Evolutionary conservation across 1,140 invertebrate species (phyloP).

Genomic region (Tribolium castaneum): DNA sequence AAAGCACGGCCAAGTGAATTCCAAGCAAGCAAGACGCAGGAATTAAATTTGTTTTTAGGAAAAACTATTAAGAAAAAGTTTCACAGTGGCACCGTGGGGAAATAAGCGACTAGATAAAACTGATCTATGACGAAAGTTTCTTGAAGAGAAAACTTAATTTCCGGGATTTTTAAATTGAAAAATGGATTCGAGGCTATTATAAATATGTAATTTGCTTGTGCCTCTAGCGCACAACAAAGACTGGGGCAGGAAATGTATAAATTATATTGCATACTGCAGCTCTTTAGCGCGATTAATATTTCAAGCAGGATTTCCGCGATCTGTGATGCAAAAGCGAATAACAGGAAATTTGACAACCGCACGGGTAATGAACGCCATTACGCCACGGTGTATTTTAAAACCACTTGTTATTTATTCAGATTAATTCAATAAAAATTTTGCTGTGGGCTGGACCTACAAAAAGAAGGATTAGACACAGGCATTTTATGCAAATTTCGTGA

Average conservation of each 20-base stretch:
- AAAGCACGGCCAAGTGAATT: not conserved
- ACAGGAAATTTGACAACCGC: slow-evolving; percentile 9
- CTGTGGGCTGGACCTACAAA: not conserved
- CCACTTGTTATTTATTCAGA: not conserved
- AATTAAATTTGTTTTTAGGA: not conserved
- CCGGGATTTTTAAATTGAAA: slow-evolving; percentile 1
- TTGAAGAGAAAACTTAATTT: slow-evolving; percentile 3
- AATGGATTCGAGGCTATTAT: not conserved
- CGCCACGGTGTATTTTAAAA: not conserved
- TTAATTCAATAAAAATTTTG: not conserved
- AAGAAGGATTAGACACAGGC: not conserved
- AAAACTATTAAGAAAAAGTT: not conserved
- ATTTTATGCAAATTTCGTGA: too few species aligned
- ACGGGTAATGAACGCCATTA: not conserved
- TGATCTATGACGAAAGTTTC: too few species aligned
- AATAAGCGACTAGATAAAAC: too few species aligned
- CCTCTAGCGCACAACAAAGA: not conserved
- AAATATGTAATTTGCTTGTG: not conserved
- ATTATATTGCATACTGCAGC: slow-evolving; percentile 23
- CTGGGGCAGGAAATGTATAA: slow-evolving; percentile 12
- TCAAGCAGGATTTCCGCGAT: slow-evolving; percentile 12
- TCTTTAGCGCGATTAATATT: slow-evolving; percentile 14
- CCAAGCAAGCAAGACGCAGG: not conserved
- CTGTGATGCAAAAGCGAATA: slow-evolving; percentile 18
- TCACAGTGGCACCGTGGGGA: not conserved